These are phyloP conservation scores for Thera obeliscata DNA, from an alignment of 2,888 invertebrate species.

Conservation along the genomic window DNA sequence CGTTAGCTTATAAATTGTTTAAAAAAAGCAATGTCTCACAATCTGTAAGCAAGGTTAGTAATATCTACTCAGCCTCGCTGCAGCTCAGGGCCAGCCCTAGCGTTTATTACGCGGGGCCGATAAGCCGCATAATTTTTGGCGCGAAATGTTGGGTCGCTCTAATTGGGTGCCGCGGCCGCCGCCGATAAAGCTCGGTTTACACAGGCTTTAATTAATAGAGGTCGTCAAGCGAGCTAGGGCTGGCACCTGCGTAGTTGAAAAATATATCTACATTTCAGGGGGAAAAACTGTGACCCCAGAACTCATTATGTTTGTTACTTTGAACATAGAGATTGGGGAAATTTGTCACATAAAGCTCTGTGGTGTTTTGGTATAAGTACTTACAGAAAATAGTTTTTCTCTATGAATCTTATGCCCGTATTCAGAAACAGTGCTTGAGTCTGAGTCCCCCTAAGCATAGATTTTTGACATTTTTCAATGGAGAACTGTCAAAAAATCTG, in stretches of 20 bases:
- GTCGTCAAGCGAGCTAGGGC: conserved; percentile 66
- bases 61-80: not conserved
- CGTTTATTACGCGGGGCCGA: conserved; percentile 70
- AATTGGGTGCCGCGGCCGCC: conserved; percentile 74
- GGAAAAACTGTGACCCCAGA: not conserved
- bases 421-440: no score
- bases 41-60: no score
- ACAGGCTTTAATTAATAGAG: conserved; percentile 83
- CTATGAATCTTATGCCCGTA: no score
- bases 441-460: no score
- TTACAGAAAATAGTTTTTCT: no score
- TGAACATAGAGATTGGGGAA: no score
- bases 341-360: no score
- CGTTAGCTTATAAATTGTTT: no score
- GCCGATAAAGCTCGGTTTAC: conserved; percentile 82
- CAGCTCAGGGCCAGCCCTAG: conserved; percentile 34
- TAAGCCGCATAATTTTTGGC: conserved; percentile 83
- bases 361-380: no score
- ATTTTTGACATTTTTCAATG: no score
- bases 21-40: no score
- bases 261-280: conserved; percentile 27
- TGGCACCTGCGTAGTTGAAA: conserved; percentile 42
- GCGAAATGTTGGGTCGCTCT: conserved; percentile 66
- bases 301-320: not conserved
- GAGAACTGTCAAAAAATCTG: no score